A percentile compares a stretch with the other conserved stretches of the same genome.
Conservation (phyloP, 2,797 vertebrate species). For the Euphonia xanthogaster region DNA sequence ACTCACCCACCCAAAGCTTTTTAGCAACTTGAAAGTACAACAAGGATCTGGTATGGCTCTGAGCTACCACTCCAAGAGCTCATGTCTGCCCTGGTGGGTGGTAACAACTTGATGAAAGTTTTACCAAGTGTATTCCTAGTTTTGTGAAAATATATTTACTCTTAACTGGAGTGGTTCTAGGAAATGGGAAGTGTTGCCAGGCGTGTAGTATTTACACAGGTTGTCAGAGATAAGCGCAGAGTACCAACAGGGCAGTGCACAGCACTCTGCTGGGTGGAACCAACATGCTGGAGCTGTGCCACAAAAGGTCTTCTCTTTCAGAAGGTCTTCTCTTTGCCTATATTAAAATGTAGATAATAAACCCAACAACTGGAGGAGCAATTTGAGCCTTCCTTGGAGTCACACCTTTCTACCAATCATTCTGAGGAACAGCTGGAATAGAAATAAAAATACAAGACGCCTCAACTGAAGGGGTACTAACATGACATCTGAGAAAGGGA, state of each 20-base stretch:
- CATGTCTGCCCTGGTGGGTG: background rate
- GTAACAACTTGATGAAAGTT: background rate
- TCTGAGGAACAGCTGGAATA: background rate
- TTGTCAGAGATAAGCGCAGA: background rate
- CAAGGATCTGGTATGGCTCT: background rate
- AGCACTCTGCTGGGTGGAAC: background rate
- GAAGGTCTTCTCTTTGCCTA: background rate
- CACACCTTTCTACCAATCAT: background rate
- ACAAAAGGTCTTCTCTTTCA: background rate
- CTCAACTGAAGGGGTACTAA: background rate
- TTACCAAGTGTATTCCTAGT: background rate
- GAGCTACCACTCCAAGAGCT: background rate
- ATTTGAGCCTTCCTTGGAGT: background rate
- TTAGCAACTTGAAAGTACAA: background rate
- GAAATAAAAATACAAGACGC: background rate
- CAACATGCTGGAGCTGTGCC: background rate
- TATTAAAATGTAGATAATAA: background rate
- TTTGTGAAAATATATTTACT: conserved; percentile 31
- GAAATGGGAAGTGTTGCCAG: conserved; percentile 51
- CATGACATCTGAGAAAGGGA: background rate
- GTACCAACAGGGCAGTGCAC: background rate
- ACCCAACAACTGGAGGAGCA: background rate
- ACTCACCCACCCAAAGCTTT: background rate
- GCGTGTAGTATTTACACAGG: background rate
- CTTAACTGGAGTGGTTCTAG: conserved; percentile 51